These are phyloP conservation scores for Invenusta paracnida DNA, from an alignment of 2,888 invertebrate genomes.

Conservation along the genomic window DNA sequence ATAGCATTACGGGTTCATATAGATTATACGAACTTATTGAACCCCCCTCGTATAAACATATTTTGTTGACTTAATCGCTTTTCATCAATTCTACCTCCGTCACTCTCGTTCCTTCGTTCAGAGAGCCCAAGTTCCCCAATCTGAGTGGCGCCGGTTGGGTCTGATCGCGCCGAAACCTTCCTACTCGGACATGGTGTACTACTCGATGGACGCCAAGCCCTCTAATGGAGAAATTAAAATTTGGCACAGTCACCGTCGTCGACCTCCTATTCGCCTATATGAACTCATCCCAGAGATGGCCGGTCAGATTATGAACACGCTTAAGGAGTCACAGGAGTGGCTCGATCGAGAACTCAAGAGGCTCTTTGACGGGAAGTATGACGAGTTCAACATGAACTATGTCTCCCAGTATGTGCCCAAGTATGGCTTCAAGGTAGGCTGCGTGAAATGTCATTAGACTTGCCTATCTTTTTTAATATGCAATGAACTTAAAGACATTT, in stretches of 20 bases:
- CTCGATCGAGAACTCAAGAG: constrained; percentile 54
- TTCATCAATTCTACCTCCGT: neutral
- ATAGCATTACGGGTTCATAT: too few species aligned
- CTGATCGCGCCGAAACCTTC: constrained; percentile 53
- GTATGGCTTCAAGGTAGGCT: constrained; percentile 54
- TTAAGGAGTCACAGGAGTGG: constrained; percentile 54
- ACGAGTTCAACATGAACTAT: constrained; percentile 54
- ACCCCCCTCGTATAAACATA: too few species aligned
- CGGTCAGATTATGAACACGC: constrained; percentile 51
- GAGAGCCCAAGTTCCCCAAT: constrained; percentile 53
- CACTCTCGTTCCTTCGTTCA: too few species aligned
- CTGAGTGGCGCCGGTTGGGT: constrained; percentile 55
- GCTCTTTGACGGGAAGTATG: constrained; percentile 51
- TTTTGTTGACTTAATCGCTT: neutral
- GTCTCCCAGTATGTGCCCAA: constrained; percentile 54
- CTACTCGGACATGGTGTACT: constrained; percentile 55
- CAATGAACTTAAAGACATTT: too few species aligned
- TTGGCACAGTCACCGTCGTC: constrained; percentile 51
- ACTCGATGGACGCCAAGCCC: constrained; percentile 53
- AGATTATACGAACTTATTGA: too few species aligned
- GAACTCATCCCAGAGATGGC: constrained; percentile 39
- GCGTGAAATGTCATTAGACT: too few species aligned
- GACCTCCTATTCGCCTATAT: constrained; percentile 49
- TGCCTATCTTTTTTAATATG: too few species aligned
- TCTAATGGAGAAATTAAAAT: constrained; percentile 52